Evolutionary conservation across 2,888 invertebrate genomes (phyloP).

Genomic region (Polydrusus cervinus): DNA sequence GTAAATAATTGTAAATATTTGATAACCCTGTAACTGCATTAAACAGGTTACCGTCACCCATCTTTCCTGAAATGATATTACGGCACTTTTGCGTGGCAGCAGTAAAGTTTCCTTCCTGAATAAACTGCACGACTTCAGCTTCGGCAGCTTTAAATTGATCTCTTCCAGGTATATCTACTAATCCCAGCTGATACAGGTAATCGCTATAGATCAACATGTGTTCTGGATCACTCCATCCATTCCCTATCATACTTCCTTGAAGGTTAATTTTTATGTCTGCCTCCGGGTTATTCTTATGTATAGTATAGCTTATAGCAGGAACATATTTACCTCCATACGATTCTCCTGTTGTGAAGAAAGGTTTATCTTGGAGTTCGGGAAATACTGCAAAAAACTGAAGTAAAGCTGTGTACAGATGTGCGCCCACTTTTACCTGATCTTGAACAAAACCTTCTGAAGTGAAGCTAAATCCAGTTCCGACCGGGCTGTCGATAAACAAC

Average conservation of each 20-base stretch:
- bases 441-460: constrained; percentile 78
- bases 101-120: constrained; percentile 77
- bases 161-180: constrained; percentile 79
- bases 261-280: constrained; percentile 66
- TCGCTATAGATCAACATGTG: constrained; percentile 85
- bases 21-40: constrained; percentile 3
- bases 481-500: constrained; percentile 94
- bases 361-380: constrained; percentile 81
- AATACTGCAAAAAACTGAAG: constrained; percentile 90
- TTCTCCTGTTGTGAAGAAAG: constrained; percentile 90
- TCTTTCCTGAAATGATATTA: neutral
- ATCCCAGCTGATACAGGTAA: constrained; percentile 85
- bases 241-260: constrained; percentile 76
- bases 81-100: constrained; percentile 78
- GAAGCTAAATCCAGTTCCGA: constrained; percentile 90
- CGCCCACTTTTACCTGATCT: constrained; percentile 88
- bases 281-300: constrained; percentile 75
- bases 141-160: constrained; percentile 77
- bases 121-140: constrained; percentile 73
- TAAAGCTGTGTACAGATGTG: constrained; percentile 84
- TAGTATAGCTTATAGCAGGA: constrained; percentile 82
- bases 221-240: constrained; percentile 73
- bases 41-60: neutral
- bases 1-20: constrained; percentile 43
- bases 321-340: constrained; percentile 88